phyloP scores from a whole-genome alignment of 2,888 invertebrate genomes.

The Gastrophysa polygoni region DNA sequence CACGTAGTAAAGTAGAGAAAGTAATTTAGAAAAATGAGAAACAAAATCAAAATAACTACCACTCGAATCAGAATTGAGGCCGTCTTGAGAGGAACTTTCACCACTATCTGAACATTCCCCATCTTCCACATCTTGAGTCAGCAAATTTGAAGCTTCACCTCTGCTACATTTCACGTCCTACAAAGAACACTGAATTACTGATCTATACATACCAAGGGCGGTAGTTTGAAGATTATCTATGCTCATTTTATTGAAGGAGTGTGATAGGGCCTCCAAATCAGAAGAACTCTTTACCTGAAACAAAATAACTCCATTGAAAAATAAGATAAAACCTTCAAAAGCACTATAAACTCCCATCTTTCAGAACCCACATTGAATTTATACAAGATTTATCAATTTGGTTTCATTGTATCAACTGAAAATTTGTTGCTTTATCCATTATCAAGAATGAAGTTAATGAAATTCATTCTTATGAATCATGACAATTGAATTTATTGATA shows the following conservation, averaged over 20 bases:
- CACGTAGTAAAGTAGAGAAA: no score
- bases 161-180: conserved; percentile 50
- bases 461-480: no score
- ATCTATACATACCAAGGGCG: conserved; percentile 63
- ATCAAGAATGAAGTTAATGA: no score
- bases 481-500: no score
- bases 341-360: no score
- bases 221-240: conserved; percentile 62
- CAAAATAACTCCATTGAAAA: conserved; percentile 6
- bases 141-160: conserved; percentile 17
- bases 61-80: conserved; percentile 56
- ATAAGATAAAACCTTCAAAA: no score
- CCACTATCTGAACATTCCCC: conserved; percentile 70
- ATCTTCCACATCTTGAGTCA: conserved; percentile 62
- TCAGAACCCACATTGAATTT: no score
- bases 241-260: conserved; percentile 55
- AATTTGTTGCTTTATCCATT: no score
- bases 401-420: no score
- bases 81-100: conserved; percentile 33
- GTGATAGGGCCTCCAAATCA: conserved; percentile 55
- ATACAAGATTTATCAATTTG: no score
- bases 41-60: conserved; percentile 40
- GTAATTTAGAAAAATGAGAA: no score
- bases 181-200: conserved; percentile 54
- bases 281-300: conserved; percentile 57